Conservation (phyloP, 2,113 vertebrate species). For the Verasper variegatus region DNA sequence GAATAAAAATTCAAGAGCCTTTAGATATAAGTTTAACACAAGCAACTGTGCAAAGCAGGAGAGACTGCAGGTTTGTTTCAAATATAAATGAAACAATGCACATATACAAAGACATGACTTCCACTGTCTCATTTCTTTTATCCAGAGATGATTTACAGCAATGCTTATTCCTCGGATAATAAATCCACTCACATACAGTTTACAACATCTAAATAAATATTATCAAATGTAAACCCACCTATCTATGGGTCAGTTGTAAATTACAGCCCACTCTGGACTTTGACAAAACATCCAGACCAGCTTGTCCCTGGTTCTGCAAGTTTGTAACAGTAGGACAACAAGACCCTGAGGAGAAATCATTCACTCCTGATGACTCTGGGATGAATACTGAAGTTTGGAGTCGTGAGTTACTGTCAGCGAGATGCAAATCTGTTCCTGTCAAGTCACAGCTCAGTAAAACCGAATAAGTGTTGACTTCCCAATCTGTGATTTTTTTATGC, state of each 20-base stretch:
- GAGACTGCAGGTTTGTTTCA: not conserved
- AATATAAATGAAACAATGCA: not conserved
- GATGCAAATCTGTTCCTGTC: constrained; percentile 54
- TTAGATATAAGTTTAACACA: not conserved
- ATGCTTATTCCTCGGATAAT: no score
- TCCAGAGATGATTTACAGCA: no score
- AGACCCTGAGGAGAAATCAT: constrained; percentile 11
- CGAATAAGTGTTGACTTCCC: constrained; percentile 30
- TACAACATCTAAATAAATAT: not conserved
- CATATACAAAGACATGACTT: not conserved
- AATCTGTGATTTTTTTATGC: constrained; percentile 24
- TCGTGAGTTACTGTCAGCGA: constrained; percentile 32
- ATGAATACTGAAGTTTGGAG: constrained; percentile 32
- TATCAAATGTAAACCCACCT: not conserved
- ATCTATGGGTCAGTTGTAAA: not conserved
- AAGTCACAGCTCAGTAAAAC: constrained; percentile 45
- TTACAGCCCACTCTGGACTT: not conserved
- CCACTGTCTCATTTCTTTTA: not conserved
- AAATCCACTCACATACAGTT: not conserved
- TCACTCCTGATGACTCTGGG: constrained; percentile 18
- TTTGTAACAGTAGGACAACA: constrained; percentile 8
- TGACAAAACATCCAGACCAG: not conserved
- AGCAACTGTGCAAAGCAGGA: not conserved
- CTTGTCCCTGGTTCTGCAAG: not conserved
- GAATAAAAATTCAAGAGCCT: not conserved